phyloP scores from a whole-genome alignment of 2,888 invertebrate genomes.

The Mechanitis mazaeus region DNA sequence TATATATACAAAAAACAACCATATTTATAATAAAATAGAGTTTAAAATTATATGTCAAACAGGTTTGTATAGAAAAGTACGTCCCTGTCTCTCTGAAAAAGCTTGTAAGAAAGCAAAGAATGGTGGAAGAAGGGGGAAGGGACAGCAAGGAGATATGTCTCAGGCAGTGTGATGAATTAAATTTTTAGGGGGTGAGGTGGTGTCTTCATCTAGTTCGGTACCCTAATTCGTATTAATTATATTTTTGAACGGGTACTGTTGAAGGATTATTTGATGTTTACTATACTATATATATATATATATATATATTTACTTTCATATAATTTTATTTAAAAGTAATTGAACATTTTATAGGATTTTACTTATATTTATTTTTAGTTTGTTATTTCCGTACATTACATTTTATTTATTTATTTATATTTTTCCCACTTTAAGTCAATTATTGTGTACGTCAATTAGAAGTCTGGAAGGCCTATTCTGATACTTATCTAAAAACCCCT shows the following conservation, averaged over 20 bases:
- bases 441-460: too few relatives aligned
- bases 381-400: too few relatives aligned
- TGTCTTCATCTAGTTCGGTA: constrained; percentile 66
- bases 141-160: constrained; percentile 71
- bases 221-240: constrained; percentile 69
- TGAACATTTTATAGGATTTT: too few relatives aligned
- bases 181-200: constrained; percentile 74
- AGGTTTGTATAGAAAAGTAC: constrained; percentile 44
- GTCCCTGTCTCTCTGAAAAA: constrained; percentile 62
- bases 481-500: too few relatives aligned
- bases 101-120: constrained; percentile 75
- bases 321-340: too few relatives aligned
- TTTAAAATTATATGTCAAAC: constrained; percentile 28
- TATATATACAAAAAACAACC: constrained; percentile 22
- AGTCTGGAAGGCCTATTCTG: too few relatives aligned
- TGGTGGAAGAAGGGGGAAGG: constrained; percentile 71
- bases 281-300: too few relatives aligned
- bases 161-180: constrained; percentile 74
- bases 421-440: too few relatives aligned
- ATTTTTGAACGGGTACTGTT: constrained; percentile 39
- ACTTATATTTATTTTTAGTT: too few relatives aligned
- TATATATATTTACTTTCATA: too few relatives aligned
- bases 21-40: background rate
- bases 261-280: background rate
- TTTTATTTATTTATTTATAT: too few relatives aligned